Evolutionary conservation across 1,140 invertebrate genomes (phyloP).

Genomic region (Nasonia giraulti): DNA sequence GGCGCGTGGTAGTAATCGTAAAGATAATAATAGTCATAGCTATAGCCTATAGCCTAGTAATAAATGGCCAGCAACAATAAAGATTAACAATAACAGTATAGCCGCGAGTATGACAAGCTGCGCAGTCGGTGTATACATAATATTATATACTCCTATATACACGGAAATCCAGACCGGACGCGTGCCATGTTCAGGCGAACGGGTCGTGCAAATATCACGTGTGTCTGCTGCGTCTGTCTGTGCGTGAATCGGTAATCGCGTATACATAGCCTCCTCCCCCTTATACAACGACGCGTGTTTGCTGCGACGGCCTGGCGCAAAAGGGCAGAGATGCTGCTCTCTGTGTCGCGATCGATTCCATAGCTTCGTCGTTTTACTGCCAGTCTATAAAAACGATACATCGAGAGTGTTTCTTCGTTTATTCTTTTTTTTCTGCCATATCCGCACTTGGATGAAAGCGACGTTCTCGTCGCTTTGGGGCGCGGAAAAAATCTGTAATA

Average conservation of each 20-base stretch:
- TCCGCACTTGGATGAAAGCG: background rate
- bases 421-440: background rate
- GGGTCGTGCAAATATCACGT: background rate
- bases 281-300: background rate
- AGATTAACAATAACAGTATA: slow-evolving; percentile 31
- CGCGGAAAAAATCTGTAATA: background rate
- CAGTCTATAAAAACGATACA: background rate
- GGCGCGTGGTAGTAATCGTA: slow-evolving; percentile 32
- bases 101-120: background rate
- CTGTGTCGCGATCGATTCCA: background rate
- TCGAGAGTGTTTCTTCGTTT: background rate
- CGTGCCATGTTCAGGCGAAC: background rate
- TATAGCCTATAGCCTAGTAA: too few relatives aligned
- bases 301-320: background rate
- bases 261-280: background rate
- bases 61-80: slow-evolving; percentile 32
- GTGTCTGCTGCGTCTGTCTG: background rate
- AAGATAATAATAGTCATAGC: slow-evolving; percentile 37
- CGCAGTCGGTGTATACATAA: background rate
- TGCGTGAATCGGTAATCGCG: background rate
- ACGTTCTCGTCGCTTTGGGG: background rate
- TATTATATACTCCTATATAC: background rate
- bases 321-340: background rate
- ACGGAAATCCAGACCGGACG: background rate
- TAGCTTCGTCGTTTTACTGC: background rate